A percentile compares a stretch with the other conserved stretches of the same genome.
phyloP scores from a whole-genome alignment of 1,140 invertebrate species.

The Hycleus phaleratus region DNA sequence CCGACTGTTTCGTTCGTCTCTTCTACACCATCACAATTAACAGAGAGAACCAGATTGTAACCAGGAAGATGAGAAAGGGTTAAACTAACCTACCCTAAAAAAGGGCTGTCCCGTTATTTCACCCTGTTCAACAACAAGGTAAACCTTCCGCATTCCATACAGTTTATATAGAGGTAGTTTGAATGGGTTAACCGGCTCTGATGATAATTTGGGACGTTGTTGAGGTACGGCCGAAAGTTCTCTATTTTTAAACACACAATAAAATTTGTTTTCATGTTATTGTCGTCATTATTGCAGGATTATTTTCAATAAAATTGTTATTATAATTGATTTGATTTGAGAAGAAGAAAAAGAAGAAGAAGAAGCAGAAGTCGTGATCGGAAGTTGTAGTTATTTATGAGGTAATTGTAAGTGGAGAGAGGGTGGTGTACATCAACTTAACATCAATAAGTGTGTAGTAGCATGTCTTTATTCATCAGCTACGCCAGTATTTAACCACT shows the following conservation, averaged over 20 bases:
- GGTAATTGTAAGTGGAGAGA: too few species aligned
- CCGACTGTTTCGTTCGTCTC: slow-evolving; percentile 1
- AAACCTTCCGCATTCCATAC: slow-evolving; percentile 24
- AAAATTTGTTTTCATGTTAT: too few species aligned
- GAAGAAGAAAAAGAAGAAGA: too few species aligned
- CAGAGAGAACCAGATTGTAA: slow-evolving; percentile 3
- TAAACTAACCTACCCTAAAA: slow-evolving; percentile 24
- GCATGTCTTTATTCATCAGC: too few species aligned
- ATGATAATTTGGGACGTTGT: slow-evolving; percentile 1
- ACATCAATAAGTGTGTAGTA: too few species aligned
- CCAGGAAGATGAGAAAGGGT: slow-evolving; percentile 16
- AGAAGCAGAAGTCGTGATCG: too few species aligned
- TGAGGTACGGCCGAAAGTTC: not conserved
- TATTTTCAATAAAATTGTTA: too few species aligned
- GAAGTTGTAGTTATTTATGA: not conserved
- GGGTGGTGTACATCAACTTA: too few species aligned
- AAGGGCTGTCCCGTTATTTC: slow-evolving; percentile 25
- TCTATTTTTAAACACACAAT: too few species aligned
- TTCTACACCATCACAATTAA: not conserved
- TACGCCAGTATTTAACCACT: too few species aligned
- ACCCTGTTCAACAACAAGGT: slow-evolving; percentile 17
- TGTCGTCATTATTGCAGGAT: too few species aligned
- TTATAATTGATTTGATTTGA: too few species aligned
- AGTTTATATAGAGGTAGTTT: not conserved
- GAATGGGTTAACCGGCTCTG: slow-evolving; percentile 21